Evolutionary conservation across 2,888 invertebrate genomes (phyloP).

Genomic region (Limnephilus marmoratus): DNA sequence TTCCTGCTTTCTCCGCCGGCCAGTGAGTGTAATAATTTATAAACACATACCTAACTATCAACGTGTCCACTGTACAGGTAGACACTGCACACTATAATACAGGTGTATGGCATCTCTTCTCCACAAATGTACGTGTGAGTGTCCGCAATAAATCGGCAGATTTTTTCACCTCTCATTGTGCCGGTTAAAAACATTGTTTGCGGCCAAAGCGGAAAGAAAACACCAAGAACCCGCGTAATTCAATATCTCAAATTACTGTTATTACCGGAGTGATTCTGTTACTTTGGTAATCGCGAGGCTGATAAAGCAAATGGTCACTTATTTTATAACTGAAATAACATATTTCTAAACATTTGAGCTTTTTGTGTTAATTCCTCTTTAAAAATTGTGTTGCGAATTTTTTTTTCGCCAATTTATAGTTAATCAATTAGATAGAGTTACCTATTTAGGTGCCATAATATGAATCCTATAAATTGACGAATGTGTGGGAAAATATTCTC

Average conservation of each 20-base stretch:
- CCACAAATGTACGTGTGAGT: background rate
- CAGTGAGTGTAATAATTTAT: background rate
- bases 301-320: background rate
- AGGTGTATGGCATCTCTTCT: background rate
- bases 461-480: no score
- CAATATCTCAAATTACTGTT: conserved; percentile 24
- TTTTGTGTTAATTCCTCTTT: background rate
- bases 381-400: background rate
- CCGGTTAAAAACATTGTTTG: conserved; percentile 32
- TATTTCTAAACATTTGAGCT: background rate
- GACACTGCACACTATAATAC: background rate
- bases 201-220: conserved; percentile 27
- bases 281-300: background rate
- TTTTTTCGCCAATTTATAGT: background rate
- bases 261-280: conserved; percentile 15
- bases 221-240: background rate
- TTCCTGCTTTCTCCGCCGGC: conserved; percentile 41
- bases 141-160: conserved; percentile 39
- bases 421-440: background rate
- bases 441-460: background rate
- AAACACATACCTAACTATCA: background rate
- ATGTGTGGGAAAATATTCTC: background rate
- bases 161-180: conserved; percentile 18
- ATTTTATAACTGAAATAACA: background rate
- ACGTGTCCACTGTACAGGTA: background rate